Evolutionary conservation across 2,888 invertebrate species (phyloP), one percentile per base, ranked within the genome.

Genomic region (Sialis lutaria): DNA sequence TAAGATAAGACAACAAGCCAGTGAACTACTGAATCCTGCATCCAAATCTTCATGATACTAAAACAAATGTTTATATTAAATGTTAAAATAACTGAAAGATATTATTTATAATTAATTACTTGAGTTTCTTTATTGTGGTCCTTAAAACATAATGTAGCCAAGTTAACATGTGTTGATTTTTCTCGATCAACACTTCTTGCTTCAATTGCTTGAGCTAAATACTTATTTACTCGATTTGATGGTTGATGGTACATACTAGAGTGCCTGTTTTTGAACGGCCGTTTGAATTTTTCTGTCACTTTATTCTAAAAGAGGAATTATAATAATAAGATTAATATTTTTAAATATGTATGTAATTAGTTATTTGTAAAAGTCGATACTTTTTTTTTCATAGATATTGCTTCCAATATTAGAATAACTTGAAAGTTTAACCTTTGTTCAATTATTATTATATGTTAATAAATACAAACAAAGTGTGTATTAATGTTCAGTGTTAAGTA

Each of bases 201-300:
- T 62, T 88, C 87, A 56, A 91, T 89, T 33, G 90, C 90, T 67
- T 90, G 88, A 50, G 87, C 84, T 57, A 92, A 73, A 67, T 86
- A 90, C 64, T 89, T 90, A 72, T 91, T 91, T 49, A 91, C 90
- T 54, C 91, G 78, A 68, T 90, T 91, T 35, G 84, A 84, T 34
- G 89, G 87, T 67, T 88, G 87, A 68, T 88, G 86, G 65, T 86
- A 84, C 52, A 85, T 81, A 62, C 83, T 82, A 55, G 86, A 84
- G 66, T 86, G 86, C 56, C 87, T 78, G 69, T 89, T 88, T 67
- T 88, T 86, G 67, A 88, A 79, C 46, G 87, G 88, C 60, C 87
- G 74, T 68, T 87, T 86, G 64, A 87, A 82, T 65, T 86, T 83
- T 66, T 89, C 88, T 51, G 86, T 84, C 54, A 87, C 84, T 70